Evolutionary conservation across 2,888 invertebrate genomes (phyloP).

Genomic region (Ophion ellenae): DNA sequence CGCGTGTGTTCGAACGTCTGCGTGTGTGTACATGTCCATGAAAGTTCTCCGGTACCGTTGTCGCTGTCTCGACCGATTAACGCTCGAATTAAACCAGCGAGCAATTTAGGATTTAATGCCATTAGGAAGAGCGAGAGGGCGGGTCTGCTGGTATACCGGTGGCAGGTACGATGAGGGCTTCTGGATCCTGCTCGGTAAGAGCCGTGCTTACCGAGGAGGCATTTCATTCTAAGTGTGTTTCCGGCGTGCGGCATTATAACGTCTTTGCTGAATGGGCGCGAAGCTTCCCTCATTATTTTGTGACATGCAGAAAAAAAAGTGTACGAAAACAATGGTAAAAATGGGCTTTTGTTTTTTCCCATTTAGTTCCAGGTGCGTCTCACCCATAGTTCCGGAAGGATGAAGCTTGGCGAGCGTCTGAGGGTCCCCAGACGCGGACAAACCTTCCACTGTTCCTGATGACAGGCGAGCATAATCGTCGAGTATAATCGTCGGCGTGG

Average conservation of each 20-base stretch:
- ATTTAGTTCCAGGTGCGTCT: conserved; percentile 45
- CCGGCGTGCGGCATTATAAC: conserved; percentile 3
- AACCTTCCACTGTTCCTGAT: not conserved
- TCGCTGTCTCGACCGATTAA: conserved; percentile 57
- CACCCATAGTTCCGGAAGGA: conserved; percentile 3
- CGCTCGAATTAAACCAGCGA: conserved; percentile 63
- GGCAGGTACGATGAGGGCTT: conserved; percentile 9
- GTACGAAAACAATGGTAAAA: conserved; percentile 11
- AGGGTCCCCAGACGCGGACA: conserved; percentile 5
- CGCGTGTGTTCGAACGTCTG: not conserved
- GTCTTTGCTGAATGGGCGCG: conserved; percentile 7
- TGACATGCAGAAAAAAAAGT: not conserved
- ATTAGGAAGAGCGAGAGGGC: conserved; percentile 49
- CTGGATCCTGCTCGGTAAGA: conserved; percentile 11
- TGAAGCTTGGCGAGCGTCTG: conserved; percentile 6
- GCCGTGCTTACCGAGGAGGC: conserved; percentile 11
- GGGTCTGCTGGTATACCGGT: conserved; percentile 15
- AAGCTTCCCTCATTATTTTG: conserved; percentile 25
- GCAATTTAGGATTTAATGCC: conserved; percentile 65
- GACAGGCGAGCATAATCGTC: not conserved
- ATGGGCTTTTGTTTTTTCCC: conserved; percentile 2
- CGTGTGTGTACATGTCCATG: not conserved
- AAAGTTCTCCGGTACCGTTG: conserved; percentile 39
- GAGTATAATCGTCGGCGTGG: not conserved
- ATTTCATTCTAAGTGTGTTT: conserved; percentile 51